Evolutionary conservation across 2,888 invertebrate genomes (phyloP).

Genomic region (Eristalinus aeneus): DNA sequence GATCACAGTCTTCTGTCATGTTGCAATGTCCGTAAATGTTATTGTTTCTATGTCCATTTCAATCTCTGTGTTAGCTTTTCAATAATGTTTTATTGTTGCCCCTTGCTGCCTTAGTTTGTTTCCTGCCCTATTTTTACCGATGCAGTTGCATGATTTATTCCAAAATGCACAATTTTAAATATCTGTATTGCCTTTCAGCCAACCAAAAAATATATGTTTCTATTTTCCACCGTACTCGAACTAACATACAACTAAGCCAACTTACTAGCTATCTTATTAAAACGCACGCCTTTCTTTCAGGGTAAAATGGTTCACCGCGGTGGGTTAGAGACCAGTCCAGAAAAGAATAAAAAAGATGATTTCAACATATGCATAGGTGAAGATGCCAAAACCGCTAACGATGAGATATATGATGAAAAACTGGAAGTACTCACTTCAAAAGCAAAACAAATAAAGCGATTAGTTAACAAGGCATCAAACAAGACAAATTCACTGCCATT

Average conservation of each 20-base stretch:
- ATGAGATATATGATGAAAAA: conserved; percentile 39
- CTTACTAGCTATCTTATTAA: background rate
- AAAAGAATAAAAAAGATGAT: conserved; percentile 63
- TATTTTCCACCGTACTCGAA: background rate
- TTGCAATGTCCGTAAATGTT: too few species aligned
- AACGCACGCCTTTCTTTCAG: conserved; percentile 58
- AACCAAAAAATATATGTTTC: too few species aligned
- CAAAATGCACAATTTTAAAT: too few species aligned
- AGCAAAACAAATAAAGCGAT: conserved; percentile 46
- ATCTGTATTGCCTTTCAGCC: too few species aligned
- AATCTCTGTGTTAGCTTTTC: too few species aligned
- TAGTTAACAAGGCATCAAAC: conserved; percentile 36
- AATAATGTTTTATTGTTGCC: too few species aligned
- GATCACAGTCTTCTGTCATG: too few species aligned
- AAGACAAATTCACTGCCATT: conserved; percentile 64
- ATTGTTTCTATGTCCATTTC: too few species aligned
- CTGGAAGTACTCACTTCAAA: conserved; percentile 44
- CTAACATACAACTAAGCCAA: background rate
- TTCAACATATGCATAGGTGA: conserved; percentile 60
- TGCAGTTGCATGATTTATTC: too few species aligned
- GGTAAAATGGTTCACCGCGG: conserved; percentile 74
- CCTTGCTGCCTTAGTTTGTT: too few species aligned
- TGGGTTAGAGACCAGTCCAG: conserved; percentile 67
- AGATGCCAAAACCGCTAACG: conserved; percentile 51
- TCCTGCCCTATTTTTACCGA: too few species aligned